phyloP scores from a whole-genome alignment of 2,888 invertebrate genomes.

The Bursaphelenchus okinawaensis region DNA sequence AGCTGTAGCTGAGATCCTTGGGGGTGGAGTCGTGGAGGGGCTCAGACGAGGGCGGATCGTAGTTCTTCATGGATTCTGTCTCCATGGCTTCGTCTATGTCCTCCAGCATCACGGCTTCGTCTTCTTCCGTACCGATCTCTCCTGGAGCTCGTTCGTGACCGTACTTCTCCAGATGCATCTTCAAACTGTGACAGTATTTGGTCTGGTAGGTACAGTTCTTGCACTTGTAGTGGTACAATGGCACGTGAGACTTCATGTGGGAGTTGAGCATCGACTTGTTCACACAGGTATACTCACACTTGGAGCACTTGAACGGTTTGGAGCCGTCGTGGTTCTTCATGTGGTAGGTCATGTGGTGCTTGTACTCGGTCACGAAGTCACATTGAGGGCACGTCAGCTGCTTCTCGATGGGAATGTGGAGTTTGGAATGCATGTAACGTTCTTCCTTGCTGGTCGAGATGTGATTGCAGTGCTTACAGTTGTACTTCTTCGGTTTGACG shows the following conservation, averaged over 20 bases:
- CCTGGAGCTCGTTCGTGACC: conserved; percentile 67
- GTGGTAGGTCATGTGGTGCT: conserved; percentile 96
- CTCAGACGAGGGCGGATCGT: conserved; percentile 1
- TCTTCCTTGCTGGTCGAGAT: conserved; percentile 79
- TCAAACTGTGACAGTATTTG: conserved; percentile 94
- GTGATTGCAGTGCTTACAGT: conserved; percentile 85
- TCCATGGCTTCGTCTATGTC: conserved; percentile 8
- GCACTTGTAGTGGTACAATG: conserved; percentile 69
- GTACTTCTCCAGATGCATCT: conserved; percentile 86
- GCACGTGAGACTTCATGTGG: conserved; percentile 84
- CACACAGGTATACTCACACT: conserved; percentile 67
- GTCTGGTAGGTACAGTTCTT: conserved; percentile 88
- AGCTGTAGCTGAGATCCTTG: not conserved
- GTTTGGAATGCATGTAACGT: conserved; percentile 83
- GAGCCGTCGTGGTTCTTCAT: conserved; percentile 86
- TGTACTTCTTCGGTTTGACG: conserved; percentile 69
- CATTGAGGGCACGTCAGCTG: conserved; percentile 78
- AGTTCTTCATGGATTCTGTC: conserved; percentile 14
- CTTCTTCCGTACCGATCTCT: not conserved
- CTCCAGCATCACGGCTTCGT: conserved; percentile 4
- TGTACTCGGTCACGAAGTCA: conserved; percentile 94
- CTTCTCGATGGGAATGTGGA: conserved; percentile 87
- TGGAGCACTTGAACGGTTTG: conserved; percentile 68
- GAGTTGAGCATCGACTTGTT: conserved; percentile 98
- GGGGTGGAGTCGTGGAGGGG: not conserved